Conservation (phyloP, 2,888 invertebrate species). For the Amiota mariae region DNA sequence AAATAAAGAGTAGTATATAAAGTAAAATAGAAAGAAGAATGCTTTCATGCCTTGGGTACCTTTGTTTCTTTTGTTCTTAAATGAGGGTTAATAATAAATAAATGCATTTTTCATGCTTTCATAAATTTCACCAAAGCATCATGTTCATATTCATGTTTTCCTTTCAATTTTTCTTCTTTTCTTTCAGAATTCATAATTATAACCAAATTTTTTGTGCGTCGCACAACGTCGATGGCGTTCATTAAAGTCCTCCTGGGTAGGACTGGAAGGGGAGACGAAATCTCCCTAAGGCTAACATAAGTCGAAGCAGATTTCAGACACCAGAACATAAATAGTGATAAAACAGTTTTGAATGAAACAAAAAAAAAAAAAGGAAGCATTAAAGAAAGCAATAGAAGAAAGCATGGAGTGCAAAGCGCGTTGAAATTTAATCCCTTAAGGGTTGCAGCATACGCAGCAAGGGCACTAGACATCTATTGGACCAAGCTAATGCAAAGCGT, state of each 20-base stretch:
- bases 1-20: too few species aligned
- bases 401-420: constrained; percentile 36
- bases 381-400: constrained; percentile 16
- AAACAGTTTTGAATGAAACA: not conserved
- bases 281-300: too few species aligned
- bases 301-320: not conserved
- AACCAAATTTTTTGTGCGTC: constrained; percentile 51
- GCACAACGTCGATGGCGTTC: constrained; percentile 64
- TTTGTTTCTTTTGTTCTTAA: constrained; percentile 12
- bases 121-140: constrained; percentile 38
- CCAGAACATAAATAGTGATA: constrained; percentile 42
- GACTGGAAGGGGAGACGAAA: not conserved
- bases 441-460: constrained; percentile 53
- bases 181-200: constrained; percentile 49
- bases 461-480: not conserved
- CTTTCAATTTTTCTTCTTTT: too few species aligned
- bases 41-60: too few species aligned
- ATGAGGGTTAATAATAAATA: constrained; percentile 45
- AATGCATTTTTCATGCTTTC: constrained; percentile 49
- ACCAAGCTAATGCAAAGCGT: constrained; percentile 54
- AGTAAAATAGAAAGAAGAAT: too few species aligned
- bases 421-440: constrained; percentile 67
- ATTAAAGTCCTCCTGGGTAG: constrained; percentile 50
- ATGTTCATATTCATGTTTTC: too few species aligned
- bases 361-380: not conserved